Conservation (phyloP, 2,888 invertebrate genomes). For the Mylabris sibirica region DNA sequence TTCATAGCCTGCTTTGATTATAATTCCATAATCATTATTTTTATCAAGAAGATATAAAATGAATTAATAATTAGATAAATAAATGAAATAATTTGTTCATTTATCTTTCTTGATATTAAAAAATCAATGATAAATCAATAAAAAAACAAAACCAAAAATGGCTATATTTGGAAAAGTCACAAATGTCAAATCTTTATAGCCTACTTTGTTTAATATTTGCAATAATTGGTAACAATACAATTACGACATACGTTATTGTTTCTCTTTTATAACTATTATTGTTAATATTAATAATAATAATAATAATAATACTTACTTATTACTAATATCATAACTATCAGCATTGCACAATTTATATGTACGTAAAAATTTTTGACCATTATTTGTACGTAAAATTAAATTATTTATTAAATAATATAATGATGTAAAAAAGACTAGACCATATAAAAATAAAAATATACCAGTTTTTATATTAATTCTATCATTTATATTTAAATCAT, state of each 20-base stretch:
- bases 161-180: not conserved
- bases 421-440: slow-evolving; percentile 73
- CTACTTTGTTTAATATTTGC: too few species aligned
- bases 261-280: not conserved
- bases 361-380: slow-evolving; percentile 68
- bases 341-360: slow-evolving; percentile 72
- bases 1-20: too few species aligned
- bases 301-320: slow-evolving; percentile 68
- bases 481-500: slow-evolving; percentile 61
- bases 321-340: slow-evolving; percentile 76
- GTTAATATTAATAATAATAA: not conserved
- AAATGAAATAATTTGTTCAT: too few species aligned
- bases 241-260: slow-evolving; percentile 11
- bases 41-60: too few species aligned
- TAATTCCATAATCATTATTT: too few species aligned
- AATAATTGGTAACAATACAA: not conserved
- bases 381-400: slow-evolving; percentile 67
- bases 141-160: not conserved
- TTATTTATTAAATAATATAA: slow-evolving; percentile 72
- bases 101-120: too few species aligned
- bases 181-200: too few species aligned
- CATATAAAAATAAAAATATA: slow-evolving; percentile 68
- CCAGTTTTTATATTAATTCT: slow-evolving; percentile 71
- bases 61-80: too few species aligned
- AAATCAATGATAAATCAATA: not conserved